Conservation (phyloP, 2,888 invertebrate species). For the Anthrax anthrax region DNA sequence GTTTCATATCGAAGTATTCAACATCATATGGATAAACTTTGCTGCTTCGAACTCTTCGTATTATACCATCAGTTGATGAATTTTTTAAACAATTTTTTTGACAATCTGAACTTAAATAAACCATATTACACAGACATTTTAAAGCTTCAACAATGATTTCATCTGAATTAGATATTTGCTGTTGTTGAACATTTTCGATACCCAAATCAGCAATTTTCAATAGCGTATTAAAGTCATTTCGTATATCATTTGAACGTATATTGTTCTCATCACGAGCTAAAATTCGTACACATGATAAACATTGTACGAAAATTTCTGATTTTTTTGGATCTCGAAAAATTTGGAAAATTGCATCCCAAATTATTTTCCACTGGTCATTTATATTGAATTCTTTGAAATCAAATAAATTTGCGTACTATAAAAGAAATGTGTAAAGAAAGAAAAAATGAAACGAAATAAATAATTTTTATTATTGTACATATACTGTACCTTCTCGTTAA, state of each 20-base stretch:
- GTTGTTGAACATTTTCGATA: slow-evolving; percentile 23
- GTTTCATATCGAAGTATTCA: slow-evolving; percentile 74
- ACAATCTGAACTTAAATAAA: slow-evolving; percentile 57
- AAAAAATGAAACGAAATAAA: neutral
- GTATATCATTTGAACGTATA: slow-evolving; percentile 48
- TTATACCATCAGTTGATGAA: slow-evolving; percentile 54
- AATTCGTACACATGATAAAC: slow-evolving; percentile 30
- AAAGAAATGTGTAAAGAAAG: neutral
- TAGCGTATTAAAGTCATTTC: slow-evolving; percentile 52
- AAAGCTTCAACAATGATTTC: slow-evolving; percentile 59
- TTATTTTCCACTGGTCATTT: slow-evolving; percentile 27
- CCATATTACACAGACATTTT: slow-evolving; percentile 79
- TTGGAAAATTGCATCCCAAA: slow-evolving; percentile 29
- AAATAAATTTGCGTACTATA: slow-evolving; percentile 27
- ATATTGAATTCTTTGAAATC: slow-evolving; percentile 27
- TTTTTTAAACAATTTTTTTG: slow-evolving; percentile 45
- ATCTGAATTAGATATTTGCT: slow-evolving; percentile 26
- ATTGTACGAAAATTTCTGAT: slow-evolving; percentile 19
- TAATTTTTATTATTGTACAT: neutral
- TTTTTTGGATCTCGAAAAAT: slow-evolving; percentile 24
- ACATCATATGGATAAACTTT: slow-evolving; percentile 30
- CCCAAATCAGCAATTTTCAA: slow-evolving; percentile 51
- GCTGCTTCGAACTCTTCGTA: slow-evolving; percentile 48
- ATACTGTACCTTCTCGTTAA: slow-evolving; percentile 28
- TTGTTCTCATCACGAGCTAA: slow-evolving; percentile 64